These are phyloP conservation scores for Galeopsomyia nigrocyanea DNA, from an alignment of 2,888 invertebrate genomes.

Conservation along the genomic window DNA sequence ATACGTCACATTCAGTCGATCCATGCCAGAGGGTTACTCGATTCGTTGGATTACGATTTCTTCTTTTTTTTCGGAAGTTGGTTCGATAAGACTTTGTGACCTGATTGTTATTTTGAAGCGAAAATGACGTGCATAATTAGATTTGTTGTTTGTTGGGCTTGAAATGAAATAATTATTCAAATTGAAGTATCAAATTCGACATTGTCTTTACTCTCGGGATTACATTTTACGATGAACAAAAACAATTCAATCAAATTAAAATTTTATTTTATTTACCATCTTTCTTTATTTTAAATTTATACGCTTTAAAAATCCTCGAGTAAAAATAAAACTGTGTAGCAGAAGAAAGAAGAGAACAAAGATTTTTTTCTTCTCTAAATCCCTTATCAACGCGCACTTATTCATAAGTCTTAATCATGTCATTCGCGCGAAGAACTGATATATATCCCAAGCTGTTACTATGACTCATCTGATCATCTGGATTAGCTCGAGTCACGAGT, in stretches of 20 bases:
- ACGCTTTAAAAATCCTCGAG: background rate
- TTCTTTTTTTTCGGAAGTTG: background rate
- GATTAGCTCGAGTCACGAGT: conserved; percentile 2
- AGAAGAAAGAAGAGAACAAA: background rate
- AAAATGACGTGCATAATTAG: background rate
- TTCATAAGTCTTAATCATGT: conserved; percentile 20
- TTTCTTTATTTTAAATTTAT: no score
- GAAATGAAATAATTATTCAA: no score
- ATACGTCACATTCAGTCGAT: conserved; percentile 52
- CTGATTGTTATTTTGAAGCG: background rate
- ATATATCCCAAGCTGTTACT: conserved; percentile 5
- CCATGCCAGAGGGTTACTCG: conserved; percentile 51
- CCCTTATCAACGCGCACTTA: conserved; percentile 23
- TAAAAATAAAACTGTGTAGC: background rate
- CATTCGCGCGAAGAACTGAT: conserved; percentile 18
- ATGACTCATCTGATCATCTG: conserved; percentile 17
- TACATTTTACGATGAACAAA: no score
- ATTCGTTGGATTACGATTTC: conserved; percentile 19
- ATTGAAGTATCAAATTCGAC: no score
- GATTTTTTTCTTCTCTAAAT: conserved; percentile 19
- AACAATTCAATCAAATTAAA: no score
- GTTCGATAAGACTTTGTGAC: conserved; percentile 10
- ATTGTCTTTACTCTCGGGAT: no score
- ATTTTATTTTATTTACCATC: no score
- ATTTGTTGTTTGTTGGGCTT: background rate